phyloP scores from a whole-genome alignment of 1,140 invertebrate genomes.

The Cotesia glomerata region DNA sequence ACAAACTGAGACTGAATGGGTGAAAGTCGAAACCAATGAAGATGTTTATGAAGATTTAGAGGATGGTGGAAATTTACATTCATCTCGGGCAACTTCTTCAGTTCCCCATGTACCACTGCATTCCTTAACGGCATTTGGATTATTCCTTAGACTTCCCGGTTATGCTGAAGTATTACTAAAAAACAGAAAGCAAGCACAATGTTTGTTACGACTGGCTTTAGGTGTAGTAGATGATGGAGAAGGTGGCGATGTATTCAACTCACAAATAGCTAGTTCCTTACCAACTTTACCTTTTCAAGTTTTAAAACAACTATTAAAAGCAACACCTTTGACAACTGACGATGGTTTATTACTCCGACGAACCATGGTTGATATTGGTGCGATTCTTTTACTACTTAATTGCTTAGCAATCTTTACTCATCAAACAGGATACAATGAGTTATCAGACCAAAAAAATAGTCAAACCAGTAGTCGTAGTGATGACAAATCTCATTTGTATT shows the following conservation, averaged over 20 bases:
- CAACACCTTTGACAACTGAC: constrained; percentile 79
- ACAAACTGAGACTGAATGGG: constrained; percentile 74
- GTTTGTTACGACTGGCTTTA: constrained; percentile 81
- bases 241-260: constrained; percentile 81
- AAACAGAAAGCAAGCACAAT: constrained; percentile 83
- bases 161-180: constrained; percentile 87
- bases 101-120: constrained; percentile 79
- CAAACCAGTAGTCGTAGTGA: constrained; percentile 59
- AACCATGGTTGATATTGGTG: constrained; percentile 82
- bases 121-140: constrained; percentile 86
- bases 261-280: constrained; percentile 75
- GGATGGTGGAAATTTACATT: constrained; percentile 55
- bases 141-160: constrained; percentile 85
- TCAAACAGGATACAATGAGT: constrained; percentile 65
- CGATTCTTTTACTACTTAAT: constrained; percentile 81
- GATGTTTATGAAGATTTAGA: constrained; percentile 75
- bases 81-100: constrained; percentile 54
- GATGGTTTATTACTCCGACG: constrained; percentile 80
- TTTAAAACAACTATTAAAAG: constrained; percentile 79
- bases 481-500: constrained; percentile 87
- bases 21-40: constrained; percentile 75
- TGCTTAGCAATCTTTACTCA: constrained; percentile 90
- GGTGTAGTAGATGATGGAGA: constrained; percentile 92
- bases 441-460: constrained; percentile 35
- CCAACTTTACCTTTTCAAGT: constrained; percentile 91